These are phyloP conservation scores for Melanotaenia nigrans DNA, from an alignment of 2,797 vertebrate genomes.

Conservation along the genomic window DNA sequence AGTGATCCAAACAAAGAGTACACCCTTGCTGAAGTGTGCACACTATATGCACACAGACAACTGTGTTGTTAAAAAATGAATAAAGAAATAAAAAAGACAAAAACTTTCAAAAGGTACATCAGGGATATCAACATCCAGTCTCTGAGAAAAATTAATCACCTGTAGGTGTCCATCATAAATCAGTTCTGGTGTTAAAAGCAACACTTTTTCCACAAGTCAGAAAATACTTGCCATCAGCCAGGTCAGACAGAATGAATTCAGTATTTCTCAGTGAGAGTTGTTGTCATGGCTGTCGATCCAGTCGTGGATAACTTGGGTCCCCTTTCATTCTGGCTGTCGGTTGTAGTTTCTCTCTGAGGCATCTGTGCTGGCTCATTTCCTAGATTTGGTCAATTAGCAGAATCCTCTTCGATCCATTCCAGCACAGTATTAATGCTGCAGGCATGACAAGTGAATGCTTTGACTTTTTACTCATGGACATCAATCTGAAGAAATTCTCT, in stretches of 20 bases:
- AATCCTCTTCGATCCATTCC: conserved; percentile 34
- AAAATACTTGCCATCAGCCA: background rate
- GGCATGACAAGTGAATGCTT: conserved; percentile 17
- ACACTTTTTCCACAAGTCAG: background rate
- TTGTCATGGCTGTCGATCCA: conserved; percentile 37
- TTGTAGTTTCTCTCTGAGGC: conserved; percentile 53
- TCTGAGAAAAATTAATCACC: too few species aligned
- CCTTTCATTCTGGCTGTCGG: conserved; percentile 49
- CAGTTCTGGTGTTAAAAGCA: background rate
- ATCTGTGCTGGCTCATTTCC: conserved; percentile 70
- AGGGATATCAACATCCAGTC: background rate
- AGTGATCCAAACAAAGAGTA: background rate
- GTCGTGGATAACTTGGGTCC: conserved; percentile 20
- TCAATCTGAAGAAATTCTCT: conserved; percentile 16
- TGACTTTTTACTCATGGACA: conserved; percentile 18
- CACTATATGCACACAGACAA: background rate
- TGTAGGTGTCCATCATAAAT: background rate
- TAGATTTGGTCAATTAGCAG: conserved; percentile 59
- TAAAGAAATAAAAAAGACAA: background rate
- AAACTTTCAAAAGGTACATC: background rate
- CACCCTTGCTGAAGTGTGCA: background rate
- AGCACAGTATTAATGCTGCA: conserved; percentile 27
- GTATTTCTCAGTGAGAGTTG: conserved; percentile 5
- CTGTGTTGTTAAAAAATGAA: background rate
- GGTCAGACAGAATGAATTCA: background rate